These are phyloP conservation scores for Indri indri DNA, from an alignment of 2,113 vertebrate genomes.

Conservation along the genomic window DNA sequence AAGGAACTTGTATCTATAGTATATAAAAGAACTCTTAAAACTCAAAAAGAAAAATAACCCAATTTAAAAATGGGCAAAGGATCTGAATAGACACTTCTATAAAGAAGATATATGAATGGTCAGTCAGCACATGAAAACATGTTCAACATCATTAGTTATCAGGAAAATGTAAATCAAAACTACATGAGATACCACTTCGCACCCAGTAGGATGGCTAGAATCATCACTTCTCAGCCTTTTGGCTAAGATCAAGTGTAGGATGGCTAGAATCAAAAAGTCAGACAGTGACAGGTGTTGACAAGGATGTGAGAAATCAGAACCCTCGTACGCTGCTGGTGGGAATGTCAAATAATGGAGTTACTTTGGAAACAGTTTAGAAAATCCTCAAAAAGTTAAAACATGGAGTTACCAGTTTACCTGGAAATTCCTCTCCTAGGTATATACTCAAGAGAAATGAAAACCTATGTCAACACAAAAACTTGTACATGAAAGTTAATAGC, in stretches of 20 bases:
- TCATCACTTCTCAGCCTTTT: no score
- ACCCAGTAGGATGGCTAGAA: not conserved
- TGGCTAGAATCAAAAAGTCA: not conserved
- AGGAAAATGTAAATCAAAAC: not conserved
- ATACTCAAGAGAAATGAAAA: slow-evolving; percentile 26
- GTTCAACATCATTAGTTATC: not conserved
- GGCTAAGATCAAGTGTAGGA: no score
- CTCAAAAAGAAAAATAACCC: not conserved
- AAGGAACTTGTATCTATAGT: not conserved
- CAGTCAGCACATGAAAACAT: not conserved
- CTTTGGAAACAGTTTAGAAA: not conserved
- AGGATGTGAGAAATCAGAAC: not conserved
- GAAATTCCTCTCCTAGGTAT: not conserved
- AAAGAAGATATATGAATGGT: not conserved
- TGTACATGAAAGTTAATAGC: not conserved
- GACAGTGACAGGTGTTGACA: not conserved
- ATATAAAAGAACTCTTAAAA: not conserved
- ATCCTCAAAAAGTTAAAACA: not conserved
- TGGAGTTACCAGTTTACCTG: not conserved
- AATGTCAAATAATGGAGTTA: not conserved
- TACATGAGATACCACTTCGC: not conserved
- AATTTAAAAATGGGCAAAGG: not conserved
- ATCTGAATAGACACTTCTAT: not conserved
- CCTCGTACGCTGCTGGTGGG: not conserved
- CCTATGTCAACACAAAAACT: not conserved